Evolutionary conservation across 2,113 vertebrate species (phyloP), one percentile per base, ranked within the genome.

Genomic region (Macquaria ambigua): DNA sequence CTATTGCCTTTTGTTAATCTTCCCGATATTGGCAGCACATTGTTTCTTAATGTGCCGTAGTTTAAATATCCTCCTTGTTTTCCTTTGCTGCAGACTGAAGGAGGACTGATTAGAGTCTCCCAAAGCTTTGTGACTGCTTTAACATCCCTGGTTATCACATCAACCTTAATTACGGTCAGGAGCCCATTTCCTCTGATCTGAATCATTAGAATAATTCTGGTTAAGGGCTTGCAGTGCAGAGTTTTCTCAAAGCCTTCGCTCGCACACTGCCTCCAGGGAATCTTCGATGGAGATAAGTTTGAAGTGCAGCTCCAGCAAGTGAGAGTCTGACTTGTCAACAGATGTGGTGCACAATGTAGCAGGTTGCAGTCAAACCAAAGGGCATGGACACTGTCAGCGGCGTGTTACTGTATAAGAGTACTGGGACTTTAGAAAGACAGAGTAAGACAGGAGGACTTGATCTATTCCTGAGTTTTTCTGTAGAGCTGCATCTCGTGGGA

Each of bases 111-210:
- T 73, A 63, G 66, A 62, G 77, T 71, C 76, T 86, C 75, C 73
- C 74, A 50, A 82, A 81, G 82, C 84, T 78, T 83, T 87, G 81
- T 75, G 68, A 41, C 80, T 82, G 37, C 78, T 90, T 84, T 72
- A 87, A 84, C 79, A 59, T 71, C 72, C 20, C 55, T 15, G 43
- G 86, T 90, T 93, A 93, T 93, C 83, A 46, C 82, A 90, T 90
- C 89, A 80, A 79, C 89, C 74, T 92, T 93, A 90, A 94, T 95
- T 92, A 92, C 34, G 61, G 87, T 90, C 89, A 89, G 87, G 77
- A 82, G 85, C 84, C 77, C 43, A 66, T 88, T 90, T 88, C 82
- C 87, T 90, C 88, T 91, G 88, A 93, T 93, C 87, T 85, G 78
- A 77, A 87, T 85, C 87, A 87, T 94, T 91, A 87, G 83, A 90